phyloP scores from a whole-genome alignment of 1,140 invertebrate species.

The Drosophila auraria region DNA sequence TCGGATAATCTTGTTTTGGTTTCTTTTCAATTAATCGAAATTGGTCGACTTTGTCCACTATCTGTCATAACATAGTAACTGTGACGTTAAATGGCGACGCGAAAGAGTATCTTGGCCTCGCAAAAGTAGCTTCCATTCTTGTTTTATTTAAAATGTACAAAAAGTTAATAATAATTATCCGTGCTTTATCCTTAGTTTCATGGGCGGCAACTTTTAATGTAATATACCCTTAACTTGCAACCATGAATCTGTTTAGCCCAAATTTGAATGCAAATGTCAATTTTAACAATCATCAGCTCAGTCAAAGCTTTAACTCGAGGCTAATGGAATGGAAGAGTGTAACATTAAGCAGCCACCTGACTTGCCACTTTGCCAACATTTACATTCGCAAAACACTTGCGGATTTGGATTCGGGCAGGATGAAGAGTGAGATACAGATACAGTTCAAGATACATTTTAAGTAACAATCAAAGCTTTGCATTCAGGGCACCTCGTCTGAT shows the following conservation, averaged over 20 bases:
- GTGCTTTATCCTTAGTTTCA: no score
- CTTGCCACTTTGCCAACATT: constrained; percentile 66
- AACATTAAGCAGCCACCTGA: constrained; percentile 45
- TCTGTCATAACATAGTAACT: no score
- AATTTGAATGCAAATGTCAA: constrained; percentile 41
- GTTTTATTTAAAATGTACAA: no score
- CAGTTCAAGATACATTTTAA: constrained; percentile 58
- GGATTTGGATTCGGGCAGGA: constrained; percentile 24
- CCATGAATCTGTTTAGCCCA: background rate
- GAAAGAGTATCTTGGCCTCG: no score
- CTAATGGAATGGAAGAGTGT: constrained; percentile 71
- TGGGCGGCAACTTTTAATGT: no score
- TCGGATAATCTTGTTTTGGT: no score
- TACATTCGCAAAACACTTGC: constrained; percentile 63
- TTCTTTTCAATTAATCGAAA: no score
- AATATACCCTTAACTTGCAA: background rate
- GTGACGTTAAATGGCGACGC: no score
- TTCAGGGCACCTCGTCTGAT: constrained; percentile 31
- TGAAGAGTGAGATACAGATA: constrained; percentile 53
- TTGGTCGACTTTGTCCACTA: no score
- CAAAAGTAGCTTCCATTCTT: no score
- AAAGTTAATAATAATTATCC: no score
- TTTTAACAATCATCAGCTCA: constrained; percentile 41
- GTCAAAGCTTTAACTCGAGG: constrained; percentile 44
- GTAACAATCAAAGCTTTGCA: constrained; percentile 71